A percentile compares a stretch with the other conserved stretches of the same genome.
These are phyloP conservation scores for Pammene aurita DNA, from an alignment of 2,888 invertebrate species.

Conservation along the genomic window DNA sequence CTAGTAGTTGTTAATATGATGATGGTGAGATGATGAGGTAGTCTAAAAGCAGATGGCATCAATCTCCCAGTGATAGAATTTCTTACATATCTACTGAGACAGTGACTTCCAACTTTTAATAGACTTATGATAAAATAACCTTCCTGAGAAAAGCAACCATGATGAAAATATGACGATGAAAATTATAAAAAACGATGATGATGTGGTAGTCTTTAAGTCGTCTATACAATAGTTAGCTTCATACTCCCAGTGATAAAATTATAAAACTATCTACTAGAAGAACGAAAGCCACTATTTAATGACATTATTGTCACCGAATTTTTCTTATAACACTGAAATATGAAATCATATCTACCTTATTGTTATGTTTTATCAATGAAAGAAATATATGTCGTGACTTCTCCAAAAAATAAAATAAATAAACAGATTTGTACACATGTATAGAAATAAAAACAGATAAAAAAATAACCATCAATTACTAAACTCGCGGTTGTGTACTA, in stretches of 20 bases:
- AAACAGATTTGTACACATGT: no score
- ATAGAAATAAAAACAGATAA: no score
- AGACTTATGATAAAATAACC: conserved; percentile 13
- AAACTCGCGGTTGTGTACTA: background rate
- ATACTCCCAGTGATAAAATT: conserved; percentile 29
- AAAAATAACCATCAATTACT: no score
- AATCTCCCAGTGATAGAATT: conserved; percentile 51
- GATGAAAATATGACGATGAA: background rate
- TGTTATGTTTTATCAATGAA: no score
- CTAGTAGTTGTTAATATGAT: background rate
- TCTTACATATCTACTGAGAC: conserved; percentile 46
- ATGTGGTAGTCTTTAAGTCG: background rate
- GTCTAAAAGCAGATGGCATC: conserved; percentile 44
- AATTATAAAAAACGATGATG: background rate
- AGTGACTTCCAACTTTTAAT: conserved; percentile 41
- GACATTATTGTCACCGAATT: background rate
- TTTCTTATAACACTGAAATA: background rate
- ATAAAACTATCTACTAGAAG: conserved; percentile 36
- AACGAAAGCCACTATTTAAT: conserved; percentile 21
- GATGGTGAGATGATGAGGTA: background rate
- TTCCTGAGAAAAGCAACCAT: background rate
- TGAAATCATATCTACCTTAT: no score
- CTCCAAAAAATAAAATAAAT: no score
- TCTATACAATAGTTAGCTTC: conserved; percentile 16
- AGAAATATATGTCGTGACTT: no score